A percentile compares a stretch with the other conserved stretches of the same genome.
phyloP scores from a whole-genome alignment of 2,888 invertebrate genomes.

The Lysandra coridon region DNA sequence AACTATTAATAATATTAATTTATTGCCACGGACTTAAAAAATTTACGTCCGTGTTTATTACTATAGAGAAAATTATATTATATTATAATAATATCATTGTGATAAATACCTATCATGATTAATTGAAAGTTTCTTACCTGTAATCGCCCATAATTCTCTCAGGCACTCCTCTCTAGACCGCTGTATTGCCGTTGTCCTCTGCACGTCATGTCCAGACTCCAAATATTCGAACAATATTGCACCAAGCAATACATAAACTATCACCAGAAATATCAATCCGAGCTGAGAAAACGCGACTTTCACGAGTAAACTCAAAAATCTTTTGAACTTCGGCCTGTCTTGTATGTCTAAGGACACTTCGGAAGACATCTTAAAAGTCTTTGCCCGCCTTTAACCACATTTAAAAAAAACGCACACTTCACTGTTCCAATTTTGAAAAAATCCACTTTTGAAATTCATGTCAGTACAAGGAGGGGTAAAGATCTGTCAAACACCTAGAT shows the following conservation, averaged over 20 bases:
- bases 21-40: too few relatives aligned
- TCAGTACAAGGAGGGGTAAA: too few relatives aligned
- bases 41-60: too few relatives aligned
- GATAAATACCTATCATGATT: too few relatives aligned
- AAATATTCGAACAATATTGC: conserved; percentile 87
- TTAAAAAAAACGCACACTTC: background rate
- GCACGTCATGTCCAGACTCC: conserved; percentile 85
- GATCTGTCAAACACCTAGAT: background rate
- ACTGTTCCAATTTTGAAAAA: background rate
- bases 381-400: background rate
- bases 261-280: conserved; percentile 86
- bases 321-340: conserved; percentile 62
- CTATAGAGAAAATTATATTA: too few relatives aligned
- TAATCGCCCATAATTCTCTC: conserved; percentile 88
- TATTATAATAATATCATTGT: too few relatives aligned
- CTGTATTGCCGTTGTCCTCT: conserved; percentile 82
- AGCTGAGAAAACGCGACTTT: conserved; percentile 84
- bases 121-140: conserved; percentile 75
- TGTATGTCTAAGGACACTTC: conserved; percentile 72
- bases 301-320: conserved; percentile 64
- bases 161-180: conserved; percentile 84
- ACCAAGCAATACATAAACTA: conserved; percentile 86
- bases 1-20: too few relatives aligned
- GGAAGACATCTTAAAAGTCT: conserved; percentile 59
- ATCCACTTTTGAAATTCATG: background rate